These are phyloP conservation scores for Hephaestus fuliginosus DNA, from an alignment of 2,797 vertebrate species.

Conservation along the genomic window DNA sequence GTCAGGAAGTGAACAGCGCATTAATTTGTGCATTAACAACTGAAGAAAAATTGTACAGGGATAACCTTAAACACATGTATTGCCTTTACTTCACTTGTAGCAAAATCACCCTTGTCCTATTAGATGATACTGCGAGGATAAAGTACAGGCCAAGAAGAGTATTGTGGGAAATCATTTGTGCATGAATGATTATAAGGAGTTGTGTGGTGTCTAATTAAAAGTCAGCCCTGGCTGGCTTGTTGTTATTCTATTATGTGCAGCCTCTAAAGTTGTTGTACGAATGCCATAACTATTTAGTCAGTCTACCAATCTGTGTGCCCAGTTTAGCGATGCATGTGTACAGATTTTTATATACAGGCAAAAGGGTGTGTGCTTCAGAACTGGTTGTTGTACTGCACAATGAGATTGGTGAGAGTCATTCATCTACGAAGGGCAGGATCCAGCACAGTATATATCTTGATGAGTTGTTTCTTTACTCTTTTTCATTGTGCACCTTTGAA, in stretches of 20 bases:
- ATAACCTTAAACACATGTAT: no score
- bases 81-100: no score
- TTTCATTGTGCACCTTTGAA: not conserved
- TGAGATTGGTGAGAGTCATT: not conserved
- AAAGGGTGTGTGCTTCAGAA: not conserved
- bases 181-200: not conserved
- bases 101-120: not conserved
- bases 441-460: not conserved
- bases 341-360: not conserved
- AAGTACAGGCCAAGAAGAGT: not conserved
- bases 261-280: not conserved
- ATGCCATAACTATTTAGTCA: not conserved
- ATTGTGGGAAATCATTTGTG: not conserved
- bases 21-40: no score
- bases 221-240: not conserved
- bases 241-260: not conserved
- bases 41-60: no score
- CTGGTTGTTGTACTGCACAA: not conserved
- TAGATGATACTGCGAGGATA: not conserved
- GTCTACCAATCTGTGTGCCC: not conserved
- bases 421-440: not conserved
- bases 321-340: not conserved
- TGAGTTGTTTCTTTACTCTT: not conserved
- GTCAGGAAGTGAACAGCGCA: no score
- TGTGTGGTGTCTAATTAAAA: not conserved